Conservation (phyloP, 2,113 vertebrate species). For the Casuarius casuarius region DNA sequence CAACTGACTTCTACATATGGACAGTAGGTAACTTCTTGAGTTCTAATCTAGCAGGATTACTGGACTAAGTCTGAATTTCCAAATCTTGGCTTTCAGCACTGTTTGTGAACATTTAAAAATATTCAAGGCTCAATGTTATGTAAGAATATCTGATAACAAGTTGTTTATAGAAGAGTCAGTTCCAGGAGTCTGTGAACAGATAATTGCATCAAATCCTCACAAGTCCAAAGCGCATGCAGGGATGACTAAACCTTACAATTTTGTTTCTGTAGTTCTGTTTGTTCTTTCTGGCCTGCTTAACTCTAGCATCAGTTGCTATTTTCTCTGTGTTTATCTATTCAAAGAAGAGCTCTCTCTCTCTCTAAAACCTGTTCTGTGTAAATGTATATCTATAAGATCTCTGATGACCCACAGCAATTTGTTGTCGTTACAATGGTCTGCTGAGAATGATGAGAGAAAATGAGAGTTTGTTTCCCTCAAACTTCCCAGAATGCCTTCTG, state of each 20-base stretch:
- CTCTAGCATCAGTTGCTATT: background rate
- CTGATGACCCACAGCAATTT: background rate
- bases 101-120: background rate
- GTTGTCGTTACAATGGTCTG: background rate
- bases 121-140: background rate
- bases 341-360: background rate
- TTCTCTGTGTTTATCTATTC: background rate
- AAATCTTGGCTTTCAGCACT: background rate
- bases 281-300: background rate
- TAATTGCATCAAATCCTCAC: background rate
- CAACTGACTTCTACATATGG: background rate
- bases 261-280: background rate
- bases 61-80: background rate
- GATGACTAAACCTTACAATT: background rate
- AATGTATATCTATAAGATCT: background rate
- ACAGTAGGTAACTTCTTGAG: background rate
- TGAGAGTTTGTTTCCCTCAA: background rate
- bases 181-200: background rate
- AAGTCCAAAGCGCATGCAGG: background rate
- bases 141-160: background rate
- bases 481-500: background rate
- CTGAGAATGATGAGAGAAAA: background rate
- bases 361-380: background rate
- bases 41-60: background rate
- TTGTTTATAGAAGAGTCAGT: rapidly evolving